Conservation (phyloP, 2,888 invertebrate genomes). For the Carcina quercana region DNA sequence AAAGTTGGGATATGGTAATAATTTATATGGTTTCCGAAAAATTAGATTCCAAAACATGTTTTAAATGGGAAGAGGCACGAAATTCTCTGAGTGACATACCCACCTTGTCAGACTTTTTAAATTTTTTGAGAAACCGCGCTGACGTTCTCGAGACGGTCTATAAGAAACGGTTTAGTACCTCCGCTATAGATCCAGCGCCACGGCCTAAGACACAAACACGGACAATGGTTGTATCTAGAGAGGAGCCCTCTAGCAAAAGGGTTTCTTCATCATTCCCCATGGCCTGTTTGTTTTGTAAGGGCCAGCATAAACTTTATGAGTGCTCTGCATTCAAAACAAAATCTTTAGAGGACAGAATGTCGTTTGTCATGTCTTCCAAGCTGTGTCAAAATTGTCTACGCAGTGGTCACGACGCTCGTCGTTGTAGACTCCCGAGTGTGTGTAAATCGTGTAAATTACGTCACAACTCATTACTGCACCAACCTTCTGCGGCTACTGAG, state of each 20-base stretch:
- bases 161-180: constrained; percentile 4
- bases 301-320: constrained; percentile 5
- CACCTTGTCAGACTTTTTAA: constrained; percentile 7
- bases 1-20: constrained; percentile 12
- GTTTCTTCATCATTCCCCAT: too few relatives aligned
- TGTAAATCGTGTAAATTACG: constrained; percentile 9
- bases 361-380: constrained; percentile 3
- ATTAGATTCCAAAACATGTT: constrained; percentile 7
- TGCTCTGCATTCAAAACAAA: constrained; percentile 6
- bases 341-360: constrained; percentile 4
- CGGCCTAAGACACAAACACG: neutral
- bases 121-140: constrained; percentile 9
- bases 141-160: constrained; percentile 9
- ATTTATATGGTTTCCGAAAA: constrained; percentile 13
- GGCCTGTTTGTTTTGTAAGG: neutral
- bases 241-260: neutral
- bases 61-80: constrained; percentile 13
- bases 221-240: constrained; percentile 2
- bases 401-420: constrained; percentile 5
- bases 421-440: constrained; percentile 4
- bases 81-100: constrained; percentile 3
- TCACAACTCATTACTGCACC: constrained; percentile 11
- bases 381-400: constrained; percentile 10
- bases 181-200: neutral
- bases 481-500: constrained; percentile 4